phyloP scores from a whole-genome alignment of 2,797 vertebrate genomes.

The Gallinago solitaria region DNA sequence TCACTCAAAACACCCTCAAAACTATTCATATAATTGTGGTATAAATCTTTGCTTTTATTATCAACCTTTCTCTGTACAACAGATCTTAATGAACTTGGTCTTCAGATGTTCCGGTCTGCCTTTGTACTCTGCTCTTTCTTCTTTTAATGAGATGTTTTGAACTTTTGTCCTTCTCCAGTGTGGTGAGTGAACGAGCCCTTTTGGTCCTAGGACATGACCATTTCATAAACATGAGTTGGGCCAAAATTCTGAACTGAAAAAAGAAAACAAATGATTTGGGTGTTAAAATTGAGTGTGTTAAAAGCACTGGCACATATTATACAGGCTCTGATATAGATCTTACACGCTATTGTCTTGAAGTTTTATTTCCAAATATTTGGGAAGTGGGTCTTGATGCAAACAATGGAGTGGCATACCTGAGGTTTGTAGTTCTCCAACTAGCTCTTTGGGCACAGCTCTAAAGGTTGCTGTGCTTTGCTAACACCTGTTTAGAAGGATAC shows the following conservation, averaged over 20 bases:
- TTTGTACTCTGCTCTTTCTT: neutral
- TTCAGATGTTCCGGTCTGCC: neutral
- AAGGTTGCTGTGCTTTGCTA: neutral
- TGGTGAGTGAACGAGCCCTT: neutral
- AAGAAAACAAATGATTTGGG: neutral
- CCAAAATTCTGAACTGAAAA: neutral
- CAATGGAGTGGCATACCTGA: neutral
- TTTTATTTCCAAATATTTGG: neutral
- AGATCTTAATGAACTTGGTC: neutral
- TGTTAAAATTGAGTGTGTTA: neutral
- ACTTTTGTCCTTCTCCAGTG: neutral
- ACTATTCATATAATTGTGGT: neutral
- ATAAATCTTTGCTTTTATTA: neutral
- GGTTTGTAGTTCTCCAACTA: neutral
- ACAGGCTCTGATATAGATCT: neutral
- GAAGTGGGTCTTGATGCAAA: neutral
- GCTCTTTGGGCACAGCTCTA: neutral
- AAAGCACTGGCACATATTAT: neutral
- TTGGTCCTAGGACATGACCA: neutral
- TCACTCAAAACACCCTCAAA: neutral
- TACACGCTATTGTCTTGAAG: neutral
- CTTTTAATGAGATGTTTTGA: neutral
- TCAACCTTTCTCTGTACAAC: neutral
- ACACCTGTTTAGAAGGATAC: neutral
- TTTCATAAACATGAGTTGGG: fast-evolving